Evolutionary conservation across 2,113 vertebrate genomes (phyloP).

Genomic region (Hyperoodon ampullatus): DNA sequence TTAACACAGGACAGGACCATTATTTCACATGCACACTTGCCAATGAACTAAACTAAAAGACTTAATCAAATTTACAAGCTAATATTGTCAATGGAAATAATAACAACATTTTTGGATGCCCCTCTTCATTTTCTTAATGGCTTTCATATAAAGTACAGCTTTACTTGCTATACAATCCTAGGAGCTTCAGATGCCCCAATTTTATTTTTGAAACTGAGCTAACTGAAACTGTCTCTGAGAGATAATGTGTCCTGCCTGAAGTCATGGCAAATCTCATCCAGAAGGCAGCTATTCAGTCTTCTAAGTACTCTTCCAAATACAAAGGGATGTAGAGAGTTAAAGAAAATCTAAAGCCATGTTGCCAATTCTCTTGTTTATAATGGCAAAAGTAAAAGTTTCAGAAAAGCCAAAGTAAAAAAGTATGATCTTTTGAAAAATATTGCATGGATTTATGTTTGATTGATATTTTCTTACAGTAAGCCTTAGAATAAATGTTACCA

Average conservation of each 20-base stretch:
- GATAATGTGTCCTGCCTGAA: background rate
- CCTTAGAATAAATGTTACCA: slow-evolving; percentile 59
- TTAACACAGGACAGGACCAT: background rate
- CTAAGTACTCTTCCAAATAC: background rate
- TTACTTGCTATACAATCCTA: background rate
- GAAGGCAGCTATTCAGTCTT: background rate
- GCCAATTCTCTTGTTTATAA: background rate
- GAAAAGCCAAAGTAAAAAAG: slow-evolving; percentile 7
- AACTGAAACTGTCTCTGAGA: background rate
- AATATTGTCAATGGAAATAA: background rate
- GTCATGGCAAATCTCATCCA: background rate
- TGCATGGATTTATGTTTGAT: slow-evolving; percentile 23
- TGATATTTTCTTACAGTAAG: slow-evolving; percentile 19
- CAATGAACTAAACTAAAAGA: background rate
- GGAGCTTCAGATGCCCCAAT: background rate
- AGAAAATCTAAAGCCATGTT: background rate
- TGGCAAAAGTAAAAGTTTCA: slow-evolving; percentile 27
- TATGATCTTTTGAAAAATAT: slow-evolving; percentile 4
- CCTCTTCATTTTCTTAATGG: background rate
- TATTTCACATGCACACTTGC: background rate
- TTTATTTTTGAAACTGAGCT: background rate
- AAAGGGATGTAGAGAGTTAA: background rate
- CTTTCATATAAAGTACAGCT: background rate
- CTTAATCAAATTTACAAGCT: background rate
- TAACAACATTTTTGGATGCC: background rate